These are phyloP conservation scores for Penaeus chinensis DNA, from an alignment of 1,140 invertebrate genomes.

Conservation along the genomic window DNA sequence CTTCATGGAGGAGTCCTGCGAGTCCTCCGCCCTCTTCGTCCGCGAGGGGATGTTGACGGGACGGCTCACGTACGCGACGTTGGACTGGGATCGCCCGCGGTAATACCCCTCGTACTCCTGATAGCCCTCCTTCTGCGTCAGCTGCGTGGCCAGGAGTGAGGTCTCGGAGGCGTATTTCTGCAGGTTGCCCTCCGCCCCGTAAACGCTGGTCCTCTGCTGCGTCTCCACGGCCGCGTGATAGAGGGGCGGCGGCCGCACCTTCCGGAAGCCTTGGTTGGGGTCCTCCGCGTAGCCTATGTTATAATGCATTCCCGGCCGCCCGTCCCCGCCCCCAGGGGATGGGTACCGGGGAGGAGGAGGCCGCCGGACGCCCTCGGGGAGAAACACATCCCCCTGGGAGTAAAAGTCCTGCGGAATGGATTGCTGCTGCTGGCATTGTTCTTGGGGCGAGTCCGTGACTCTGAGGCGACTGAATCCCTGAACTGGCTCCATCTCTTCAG, in stretches of 20 bases:
- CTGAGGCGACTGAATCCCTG: constrained; percentile 43
- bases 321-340: too few species aligned
- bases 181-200: neutral
- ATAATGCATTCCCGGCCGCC: too few species aligned
- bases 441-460: constrained; percentile 38
- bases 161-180: constrained; percentile 52
- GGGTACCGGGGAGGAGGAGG: constrained; percentile 23
- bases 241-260: neutral
- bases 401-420: neutral
- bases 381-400: neutral
- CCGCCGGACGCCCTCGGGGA: neutral
- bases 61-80: constrained; percentile 25
- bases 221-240: constrained; percentile 18
- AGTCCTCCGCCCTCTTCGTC: neutral
- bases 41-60: constrained; percentile 27
- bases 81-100: constrained; percentile 39
- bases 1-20: constrained; percentile 17
- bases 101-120: neutral
- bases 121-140: neutral
- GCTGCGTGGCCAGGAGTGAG: constrained; percentile 7
- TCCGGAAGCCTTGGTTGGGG: too few species aligned
- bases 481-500: constrained; percentile 28
- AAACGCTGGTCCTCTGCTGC: neutral
- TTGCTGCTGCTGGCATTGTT: neutral
- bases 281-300: too few species aligned